Evolutionary conservation across 2,888 invertebrate genomes (phyloP), one percentile per base, ranked within the genome.

Genomic region (Augochlorella aurata): DNA sequence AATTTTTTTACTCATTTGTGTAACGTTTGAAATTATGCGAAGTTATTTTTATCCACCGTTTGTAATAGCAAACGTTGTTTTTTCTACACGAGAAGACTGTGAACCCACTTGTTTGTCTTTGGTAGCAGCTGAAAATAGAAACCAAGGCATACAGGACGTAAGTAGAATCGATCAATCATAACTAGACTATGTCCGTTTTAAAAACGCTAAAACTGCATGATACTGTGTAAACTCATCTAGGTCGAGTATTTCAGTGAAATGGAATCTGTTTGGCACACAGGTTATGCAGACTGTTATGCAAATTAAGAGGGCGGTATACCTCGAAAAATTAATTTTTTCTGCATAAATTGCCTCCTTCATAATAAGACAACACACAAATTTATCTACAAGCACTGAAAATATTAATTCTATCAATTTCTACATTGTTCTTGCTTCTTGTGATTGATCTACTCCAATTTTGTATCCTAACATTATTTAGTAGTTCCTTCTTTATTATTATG

Each of bases 131-230:
- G 54, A 21, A 21, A 24, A 16, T 61, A 16, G 58, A 21, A 29
- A 24, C 16, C 8, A 61, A 61, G 24, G 14, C 16, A 8, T 7
- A 8, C 14, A 4, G 16, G 44, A 12, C 21, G 16, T 7, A 38
- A 80, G 80, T 80, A 49, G 72, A 78, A 72, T 24, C 50, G 16
- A 45, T 58, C 52, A 14, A 16, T 29, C 45, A 52, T 68, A n/a
- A 12, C 52, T 72, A 29, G 80, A 77, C 80, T 38, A 9, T 24
- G n/a, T 12, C 8, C 49, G 10, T 44, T 14, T 21, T 16, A 18
- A 29, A 16, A 61, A 61, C 16, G 3, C 61, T 58, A 58, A 61
- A 61, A 24, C 61, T 29, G 16, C 29, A 61, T 9, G 61, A 8
- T 14, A 9, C 16, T 61, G 8, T 14, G 16, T 61, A 61, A 61